A percentile compares a stretch with the other conserved stretches of the same genome.
Conservation (phyloP, 2,888 invertebrate species). For the Cosmia pyralina region DNA sequence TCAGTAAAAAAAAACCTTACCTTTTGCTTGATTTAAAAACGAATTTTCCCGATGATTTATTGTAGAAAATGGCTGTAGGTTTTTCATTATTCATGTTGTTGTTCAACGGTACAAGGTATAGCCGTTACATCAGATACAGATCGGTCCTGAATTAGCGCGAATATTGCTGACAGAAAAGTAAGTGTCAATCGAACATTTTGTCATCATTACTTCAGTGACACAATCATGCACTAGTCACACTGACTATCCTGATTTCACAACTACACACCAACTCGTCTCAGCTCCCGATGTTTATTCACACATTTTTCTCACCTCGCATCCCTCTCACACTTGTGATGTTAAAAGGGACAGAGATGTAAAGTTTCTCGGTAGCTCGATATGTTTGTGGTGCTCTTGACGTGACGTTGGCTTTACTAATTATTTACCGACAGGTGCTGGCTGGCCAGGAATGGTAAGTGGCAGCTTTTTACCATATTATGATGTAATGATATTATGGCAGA, state of each 20-base stretch:
- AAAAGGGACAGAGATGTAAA: conserved; percentile 72
- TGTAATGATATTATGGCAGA: conserved; percentile 55
- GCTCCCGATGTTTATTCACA: conserved; percentile 77
- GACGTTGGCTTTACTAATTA: conserved; percentile 74
- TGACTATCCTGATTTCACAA: conserved; percentile 57
- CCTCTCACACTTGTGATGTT: conserved; percentile 55
- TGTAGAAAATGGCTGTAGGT: too few species aligned
- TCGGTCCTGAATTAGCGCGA: neutral
- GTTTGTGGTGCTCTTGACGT: conserved; percentile 80
- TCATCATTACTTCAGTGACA: conserved; percentile 29
- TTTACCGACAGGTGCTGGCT: conserved; percentile 69
- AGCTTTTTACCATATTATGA: conserved; percentile 50
- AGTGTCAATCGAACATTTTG: neutral
- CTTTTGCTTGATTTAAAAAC: neutral
- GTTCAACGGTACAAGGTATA: neutral
- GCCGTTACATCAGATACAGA: neutral
- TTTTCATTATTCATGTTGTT: neutral
- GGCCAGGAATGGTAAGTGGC: conserved; percentile 46
- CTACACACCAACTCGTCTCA: conserved; percentile 58
- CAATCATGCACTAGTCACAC: conserved; percentile 27
- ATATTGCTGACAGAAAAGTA: neutral
- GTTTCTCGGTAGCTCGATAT: conserved; percentile 84
- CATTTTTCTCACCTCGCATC: conserved; percentile 70
- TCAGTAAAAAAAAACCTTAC: neutral
- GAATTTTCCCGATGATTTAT: neutral